These are phyloP conservation scores for Gorsachius magnificus DNA, from an alignment of 2,797 vertebrate genomes.

Conservation along the genomic window DNA sequence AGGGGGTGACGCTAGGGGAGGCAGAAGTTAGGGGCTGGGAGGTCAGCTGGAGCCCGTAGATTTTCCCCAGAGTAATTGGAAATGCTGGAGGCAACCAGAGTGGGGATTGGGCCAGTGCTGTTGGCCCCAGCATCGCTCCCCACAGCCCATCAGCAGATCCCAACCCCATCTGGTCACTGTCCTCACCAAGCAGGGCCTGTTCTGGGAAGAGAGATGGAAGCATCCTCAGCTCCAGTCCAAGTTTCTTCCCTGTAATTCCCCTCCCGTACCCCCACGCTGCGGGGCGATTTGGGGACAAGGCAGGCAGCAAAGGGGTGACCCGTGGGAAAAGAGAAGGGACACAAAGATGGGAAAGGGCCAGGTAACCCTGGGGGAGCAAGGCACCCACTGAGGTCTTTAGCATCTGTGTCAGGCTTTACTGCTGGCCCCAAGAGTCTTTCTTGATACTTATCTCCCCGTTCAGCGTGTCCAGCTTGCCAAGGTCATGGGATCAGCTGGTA, in stretches of 20 bases:
- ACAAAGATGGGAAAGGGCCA: background rate
- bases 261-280: fast-evolving
- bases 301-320: background rate
- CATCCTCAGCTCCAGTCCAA: background rate
- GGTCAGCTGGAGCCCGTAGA: background rate
- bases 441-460: constrained; percentile 12
- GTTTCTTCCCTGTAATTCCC: background rate
- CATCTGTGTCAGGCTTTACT: background rate
- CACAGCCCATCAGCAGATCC: background rate
- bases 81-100: background rate
- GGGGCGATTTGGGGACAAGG: background rate
- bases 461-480: background rate
- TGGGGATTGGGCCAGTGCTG: background rate
- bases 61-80: background rate
- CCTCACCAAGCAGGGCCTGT: background rate
- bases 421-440: background rate
- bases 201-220: background rate
- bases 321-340: background rate
- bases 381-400: background rate
- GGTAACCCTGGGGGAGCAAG: background rate
- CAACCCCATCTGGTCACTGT: fast-evolving
- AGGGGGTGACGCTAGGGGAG: background rate
- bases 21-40: background rate
- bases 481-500: background rate
- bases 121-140: background rate